phyloP scores from a whole-genome alignment of 2,888 invertebrate genomes.

The Ceratothoa steindachneri region DNA sequence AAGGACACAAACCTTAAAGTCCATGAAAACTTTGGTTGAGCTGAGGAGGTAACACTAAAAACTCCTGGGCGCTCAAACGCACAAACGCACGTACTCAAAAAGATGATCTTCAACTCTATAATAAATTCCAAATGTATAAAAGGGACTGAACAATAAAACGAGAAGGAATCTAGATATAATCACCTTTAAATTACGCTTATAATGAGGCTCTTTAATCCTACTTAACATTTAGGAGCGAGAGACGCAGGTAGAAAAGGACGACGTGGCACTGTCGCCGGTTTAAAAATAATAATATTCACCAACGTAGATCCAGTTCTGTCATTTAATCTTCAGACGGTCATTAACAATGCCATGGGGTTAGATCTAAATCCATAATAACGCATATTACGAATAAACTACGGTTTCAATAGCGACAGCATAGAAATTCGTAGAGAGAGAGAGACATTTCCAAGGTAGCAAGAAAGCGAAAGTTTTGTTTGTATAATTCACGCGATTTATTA shows the following conservation, averaged over 20 bases:
- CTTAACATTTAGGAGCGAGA: neutral
- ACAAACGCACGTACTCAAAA: too few relatives aligned
- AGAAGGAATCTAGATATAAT: neutral
- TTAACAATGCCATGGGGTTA: neutral
- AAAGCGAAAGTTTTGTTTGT: too few relatives aligned
- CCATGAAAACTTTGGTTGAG: neutral
- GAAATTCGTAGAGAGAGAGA: too few relatives aligned
- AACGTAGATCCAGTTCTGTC: neutral
- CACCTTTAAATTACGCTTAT: slow-evolving; percentile 9
- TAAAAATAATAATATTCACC: neutral
- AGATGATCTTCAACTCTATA: too few relatives aligned
- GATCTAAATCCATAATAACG: neutral
- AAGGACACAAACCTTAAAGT: neutral
- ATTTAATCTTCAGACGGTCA: slow-evolving; percentile 3
- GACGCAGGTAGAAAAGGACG: neutral
- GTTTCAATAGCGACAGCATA: too few relatives aligned
- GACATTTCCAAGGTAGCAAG: too few relatives aligned
- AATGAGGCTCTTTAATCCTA: neutral
- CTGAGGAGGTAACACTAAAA: neutral
- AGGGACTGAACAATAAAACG: neutral
- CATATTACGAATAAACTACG: neutral
- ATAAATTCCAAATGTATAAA: slow-evolving; percentile 1
- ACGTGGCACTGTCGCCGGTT: too few relatives aligned
- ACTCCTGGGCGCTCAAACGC: neutral
- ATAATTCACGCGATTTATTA: too few relatives aligned